phyloP scores from a whole-genome alignment of 2,797 vertebrate genomes.

The Menidia menidia region DNA sequence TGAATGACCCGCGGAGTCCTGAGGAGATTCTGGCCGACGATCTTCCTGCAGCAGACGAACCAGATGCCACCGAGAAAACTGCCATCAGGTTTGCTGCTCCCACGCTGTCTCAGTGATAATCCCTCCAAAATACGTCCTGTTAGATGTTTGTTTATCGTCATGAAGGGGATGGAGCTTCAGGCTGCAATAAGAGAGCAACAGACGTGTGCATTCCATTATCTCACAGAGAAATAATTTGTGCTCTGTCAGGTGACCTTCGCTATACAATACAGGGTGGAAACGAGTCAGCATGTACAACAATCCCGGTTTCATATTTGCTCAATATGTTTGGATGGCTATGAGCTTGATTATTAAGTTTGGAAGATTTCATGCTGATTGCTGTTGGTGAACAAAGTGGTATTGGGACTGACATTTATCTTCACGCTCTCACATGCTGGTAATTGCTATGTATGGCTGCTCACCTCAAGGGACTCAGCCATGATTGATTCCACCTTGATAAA shows the following conservation, averaged over 20 bases:
- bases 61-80: conserved; percentile 91
- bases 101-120: conserved; percentile 7
- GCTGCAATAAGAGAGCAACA: conserved; percentile 3
- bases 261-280: conserved; percentile 5
- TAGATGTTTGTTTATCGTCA: conserved; percentile 10
- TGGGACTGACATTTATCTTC: conserved; percentile 54
- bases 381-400: conserved; percentile 35
- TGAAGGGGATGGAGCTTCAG: conserved; percentile 12
- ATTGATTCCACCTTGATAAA: conserved; percentile 81
- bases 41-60: conserved; percentile 86
- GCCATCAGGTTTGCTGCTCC: conserved; percentile 85
- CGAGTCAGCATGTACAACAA: neutral
- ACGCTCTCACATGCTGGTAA: conserved; percentile 46
- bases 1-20: conserved; percentile 85
- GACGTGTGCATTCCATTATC: conserved; percentile 24
- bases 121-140: neutral
- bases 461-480: conserved; percentile 68
- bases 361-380: conserved; percentile 21
- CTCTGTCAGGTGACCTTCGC: conserved; percentile 20
- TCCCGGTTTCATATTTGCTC: conserved; percentile 1
- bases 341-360: conserved; percentile 22
- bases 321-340: conserved; percentile 20
- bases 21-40: conserved; percentile 95
- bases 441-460: conserved; percentile 72
- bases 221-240: conserved; percentile 26